These are phyloP conservation scores for Lucinisca nassula DNA, from an alignment of 2,888 invertebrate species.

Conservation along the genomic window DNA sequence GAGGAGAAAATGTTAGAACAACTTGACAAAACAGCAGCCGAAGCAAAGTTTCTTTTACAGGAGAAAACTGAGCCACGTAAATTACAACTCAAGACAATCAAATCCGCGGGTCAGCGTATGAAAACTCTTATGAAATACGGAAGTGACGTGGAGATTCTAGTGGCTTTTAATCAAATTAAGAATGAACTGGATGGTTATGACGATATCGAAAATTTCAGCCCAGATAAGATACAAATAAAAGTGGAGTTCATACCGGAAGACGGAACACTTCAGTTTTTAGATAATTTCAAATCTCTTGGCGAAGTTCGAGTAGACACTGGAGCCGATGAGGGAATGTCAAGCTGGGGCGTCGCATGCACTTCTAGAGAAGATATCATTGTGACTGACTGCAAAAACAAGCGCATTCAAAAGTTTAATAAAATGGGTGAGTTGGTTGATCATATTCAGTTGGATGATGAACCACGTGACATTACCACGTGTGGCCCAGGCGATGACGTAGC, in stretches of 20 bases:
- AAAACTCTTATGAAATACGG: constrained; percentile 79
- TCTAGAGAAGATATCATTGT: constrained; percentile 82
- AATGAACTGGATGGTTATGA: constrained; percentile 73
- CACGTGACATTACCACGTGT: constrained; percentile 80
- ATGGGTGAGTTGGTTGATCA: constrained; percentile 82
- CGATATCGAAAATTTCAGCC: constrained; percentile 61
- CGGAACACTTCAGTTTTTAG: constrained; percentile 71
- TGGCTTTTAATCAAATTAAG: constrained; percentile 72
- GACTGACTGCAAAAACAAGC: constrained; percentile 80
- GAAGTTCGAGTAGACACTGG: constrained; percentile 73
- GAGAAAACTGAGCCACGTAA: constrained; percentile 69
- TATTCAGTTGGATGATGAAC: constrained; percentile 81
- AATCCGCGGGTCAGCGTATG: constrained; percentile 77
- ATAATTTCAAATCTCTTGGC: constrained; percentile 67
- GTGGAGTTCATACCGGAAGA: constrained; percentile 74
- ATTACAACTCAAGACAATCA: constrained; percentile 71
- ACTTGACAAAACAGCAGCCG: constrained; percentile 66
- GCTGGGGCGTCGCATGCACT: constrained; percentile 82
- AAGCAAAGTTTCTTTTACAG: constrained; percentile 63
- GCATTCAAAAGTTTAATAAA: constrained; percentile 82
- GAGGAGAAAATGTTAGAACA: constrained; percentile 74
- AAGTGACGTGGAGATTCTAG: constrained; percentile 79
- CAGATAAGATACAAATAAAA: constrained; percentile 65
- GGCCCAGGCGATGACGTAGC: constrained; percentile 79
- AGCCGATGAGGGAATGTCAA: constrained; percentile 74